A percentile compares a stretch with the other conserved stretches of the same genome.
Conservation (phyloP, 2,888 invertebrate species). For the Calameuta filiformis region DNA sequence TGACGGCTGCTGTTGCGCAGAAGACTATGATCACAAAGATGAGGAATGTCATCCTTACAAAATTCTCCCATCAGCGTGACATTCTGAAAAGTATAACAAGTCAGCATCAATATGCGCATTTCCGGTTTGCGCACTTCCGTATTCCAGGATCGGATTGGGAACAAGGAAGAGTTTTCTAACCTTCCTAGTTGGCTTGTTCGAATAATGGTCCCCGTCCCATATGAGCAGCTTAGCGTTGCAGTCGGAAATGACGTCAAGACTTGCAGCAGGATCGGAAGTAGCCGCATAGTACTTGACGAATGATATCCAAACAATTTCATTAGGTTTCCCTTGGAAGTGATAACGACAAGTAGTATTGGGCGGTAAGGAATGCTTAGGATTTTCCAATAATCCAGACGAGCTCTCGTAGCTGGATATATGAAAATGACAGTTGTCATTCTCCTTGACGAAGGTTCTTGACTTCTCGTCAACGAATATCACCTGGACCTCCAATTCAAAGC, state of each 20-base stretch:
- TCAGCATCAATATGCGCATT: not conserved
- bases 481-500: constrained; percentile 85
- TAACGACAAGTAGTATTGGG: constrained; percentile 87
- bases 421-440: constrained; percentile 81
- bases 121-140: not conserved
- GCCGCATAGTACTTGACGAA: constrained; percentile 86
- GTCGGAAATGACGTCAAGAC: constrained; percentile 74
- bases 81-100: constrained; percentile 44
- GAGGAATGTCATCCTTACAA: constrained; percentile 81
- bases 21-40: constrained; percentile 80
- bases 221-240: constrained; percentile 81
- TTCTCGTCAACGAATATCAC: constrained; percentile 81
- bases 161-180: not conserved
- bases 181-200: constrained; percentile 34
- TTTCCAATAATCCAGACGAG: constrained; percentile 78
- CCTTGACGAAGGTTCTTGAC: constrained; percentile 79
- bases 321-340: constrained; percentile 79
- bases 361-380: constrained; percentile 81
- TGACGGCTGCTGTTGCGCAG: constrained; percentile 78
- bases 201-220: constrained; percentile 74
- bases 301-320: constrained; percentile 85
- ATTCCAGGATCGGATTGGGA: not conserved
- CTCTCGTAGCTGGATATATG: constrained; percentile 80
- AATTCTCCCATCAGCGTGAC: constrained; percentile 78
- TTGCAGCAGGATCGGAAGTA: constrained; percentile 72